Evolutionary conservation across 2,888 invertebrate genomes (phyloP).

Genomic region (Heliconius sara): DNA sequence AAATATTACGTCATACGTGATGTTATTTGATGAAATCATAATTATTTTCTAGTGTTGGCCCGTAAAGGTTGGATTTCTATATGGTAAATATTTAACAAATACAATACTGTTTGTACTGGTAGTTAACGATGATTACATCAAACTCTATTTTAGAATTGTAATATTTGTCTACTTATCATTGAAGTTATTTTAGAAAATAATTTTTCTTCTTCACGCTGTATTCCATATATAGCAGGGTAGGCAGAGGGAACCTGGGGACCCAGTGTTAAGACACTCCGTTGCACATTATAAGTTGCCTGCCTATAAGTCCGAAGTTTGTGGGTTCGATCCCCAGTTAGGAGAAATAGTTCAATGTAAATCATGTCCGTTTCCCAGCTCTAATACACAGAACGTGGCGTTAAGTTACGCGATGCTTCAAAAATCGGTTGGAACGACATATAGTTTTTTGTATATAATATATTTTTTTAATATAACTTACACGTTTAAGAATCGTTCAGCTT

Average conservation of each 20-base stretch:
- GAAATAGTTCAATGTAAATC: background rate
- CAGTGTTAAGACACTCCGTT: too few relatives aligned
- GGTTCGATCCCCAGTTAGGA: background rate
- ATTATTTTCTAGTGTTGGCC: slow-evolving; percentile 27
- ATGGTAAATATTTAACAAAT: slow-evolving; percentile 3
- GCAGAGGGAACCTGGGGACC: too few relatives aligned
- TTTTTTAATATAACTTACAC: background rate
- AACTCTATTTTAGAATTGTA: slow-evolving; percentile 4
- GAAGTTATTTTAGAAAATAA: background rate
- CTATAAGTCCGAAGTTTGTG: too few relatives aligned
- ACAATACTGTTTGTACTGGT: slow-evolving; percentile 7
- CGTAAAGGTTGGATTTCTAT: background rate
- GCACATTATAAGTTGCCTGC: too few relatives aligned
- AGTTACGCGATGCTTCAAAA: background rate
- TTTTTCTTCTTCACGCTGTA: background rate
- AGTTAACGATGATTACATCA: background rate
- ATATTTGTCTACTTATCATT: background rate
- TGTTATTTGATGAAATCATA: slow-evolving; percentile 28
- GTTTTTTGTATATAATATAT: background rate
- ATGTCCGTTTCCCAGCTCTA: background rate
- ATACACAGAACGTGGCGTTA: background rate
- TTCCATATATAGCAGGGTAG: too few relatives aligned
- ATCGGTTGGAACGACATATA: too few relatives aligned
- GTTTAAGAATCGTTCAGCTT: background rate
- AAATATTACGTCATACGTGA: slow-evolving; percentile 29